Evolutionary conservation across 2,888 invertebrate species (phyloP).

Genomic region (Laothoe populi): DNA sequence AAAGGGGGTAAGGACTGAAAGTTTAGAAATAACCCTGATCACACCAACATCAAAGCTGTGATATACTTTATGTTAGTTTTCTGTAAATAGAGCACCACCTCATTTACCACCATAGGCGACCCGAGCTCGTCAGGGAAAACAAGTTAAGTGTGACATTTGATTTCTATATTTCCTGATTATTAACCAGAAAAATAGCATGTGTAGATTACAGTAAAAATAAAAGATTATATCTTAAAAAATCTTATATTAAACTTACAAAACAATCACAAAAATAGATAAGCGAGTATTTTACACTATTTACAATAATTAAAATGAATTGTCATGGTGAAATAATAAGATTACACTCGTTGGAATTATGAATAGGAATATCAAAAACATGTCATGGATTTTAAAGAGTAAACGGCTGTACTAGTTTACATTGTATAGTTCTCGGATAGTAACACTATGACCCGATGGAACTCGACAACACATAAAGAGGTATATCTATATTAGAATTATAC

Average conservation of each 20-base stretch:
- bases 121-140: too few species aligned
- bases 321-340: background rate
- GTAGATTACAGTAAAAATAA: background rate
- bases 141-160: too few species aligned
- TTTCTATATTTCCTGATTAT: too few species aligned
- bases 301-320: slow-evolving; percentile 3
- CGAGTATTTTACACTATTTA: slow-evolving; percentile 15
- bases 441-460: background rate
- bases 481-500: background rate
- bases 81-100: too few species aligned
- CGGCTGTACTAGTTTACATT: background rate
- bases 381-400: background rate
- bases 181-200: too few species aligned
- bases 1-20: too few species aligned
- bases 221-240: background rate
- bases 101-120: too few species aligned
- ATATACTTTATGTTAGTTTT: too few species aligned
- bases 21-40: too few species aligned
- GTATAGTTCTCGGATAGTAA: background rate
- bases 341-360: background rate
- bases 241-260: slow-evolving; percentile 3
- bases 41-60: too few species aligned
- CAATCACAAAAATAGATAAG: background rate
- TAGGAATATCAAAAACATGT: background rate
- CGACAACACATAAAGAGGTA: background rate